Evolutionary conservation across 1,140 invertebrate genomes (phyloP).

Genomic region (Tribolium castaneum): DNA sequence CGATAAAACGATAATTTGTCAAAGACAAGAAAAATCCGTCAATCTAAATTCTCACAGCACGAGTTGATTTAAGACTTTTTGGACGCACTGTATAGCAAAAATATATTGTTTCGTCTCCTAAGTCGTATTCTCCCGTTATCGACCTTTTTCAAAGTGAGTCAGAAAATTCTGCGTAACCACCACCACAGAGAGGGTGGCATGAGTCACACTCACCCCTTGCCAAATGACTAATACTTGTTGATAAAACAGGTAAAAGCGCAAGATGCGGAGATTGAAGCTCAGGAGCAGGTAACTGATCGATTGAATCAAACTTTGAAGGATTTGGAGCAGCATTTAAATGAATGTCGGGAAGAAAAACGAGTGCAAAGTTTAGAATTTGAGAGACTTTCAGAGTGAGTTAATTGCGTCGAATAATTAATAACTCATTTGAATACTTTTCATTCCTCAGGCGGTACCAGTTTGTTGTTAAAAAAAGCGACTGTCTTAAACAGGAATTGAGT

Average conservation of each 20-base stretch:
- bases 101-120: too few species aligned
- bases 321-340: neutral
- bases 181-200: neutral
- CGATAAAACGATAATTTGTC: too few species aligned
- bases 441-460: conserved; percentile 47
- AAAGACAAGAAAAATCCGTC: too few species aligned
- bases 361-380: neutral
- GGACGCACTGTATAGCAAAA: too few species aligned
- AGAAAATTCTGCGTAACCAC: neutral
- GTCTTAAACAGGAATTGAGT: conserved; percentile 41
- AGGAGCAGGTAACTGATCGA: neutral
- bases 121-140: too few species aligned
- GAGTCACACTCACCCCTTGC: conserved; percentile 7
- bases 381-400: neutral
- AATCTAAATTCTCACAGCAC: too few species aligned
- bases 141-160: neutral
- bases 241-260: conserved; percentile 1
- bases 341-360: neutral
- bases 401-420: neutral
- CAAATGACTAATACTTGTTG: neutral
- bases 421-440: neutral
- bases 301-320: neutral
- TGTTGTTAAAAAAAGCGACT: conserved; percentile 42
- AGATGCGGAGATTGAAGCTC: neutral
- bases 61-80: too few species aligned